Percentiles rank a stretch among this genome's conserved stretches.
phyloP scores from a whole-genome alignment of 2,113 vertebrate genomes.

The Ascaphus truei region DNA sequence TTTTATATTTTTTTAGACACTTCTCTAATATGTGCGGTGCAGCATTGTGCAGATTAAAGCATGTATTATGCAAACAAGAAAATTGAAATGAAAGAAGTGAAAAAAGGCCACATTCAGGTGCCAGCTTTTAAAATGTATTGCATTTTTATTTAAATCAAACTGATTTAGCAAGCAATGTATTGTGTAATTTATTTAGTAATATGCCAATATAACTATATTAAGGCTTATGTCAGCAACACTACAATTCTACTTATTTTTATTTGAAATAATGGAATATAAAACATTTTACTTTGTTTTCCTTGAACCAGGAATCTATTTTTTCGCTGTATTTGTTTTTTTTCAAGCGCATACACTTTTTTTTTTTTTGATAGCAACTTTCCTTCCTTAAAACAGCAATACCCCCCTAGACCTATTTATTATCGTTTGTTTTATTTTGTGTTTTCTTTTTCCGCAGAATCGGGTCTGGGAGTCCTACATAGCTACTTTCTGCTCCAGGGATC shows the following conservation, averaged over 20 bases:
- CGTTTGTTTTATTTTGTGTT: no score
- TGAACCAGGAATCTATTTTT: not conserved
- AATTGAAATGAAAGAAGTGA: constrained; percentile 39
- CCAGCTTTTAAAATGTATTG: constrained; percentile 42
- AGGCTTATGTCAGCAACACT: constrained; percentile 52
- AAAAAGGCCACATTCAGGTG: constrained; percentile 41
- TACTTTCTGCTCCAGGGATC: no score
- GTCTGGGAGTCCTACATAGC: no score
- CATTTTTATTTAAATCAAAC: constrained; percentile 48
- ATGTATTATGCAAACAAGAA: constrained; percentile 40
- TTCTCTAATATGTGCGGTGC: not conserved
- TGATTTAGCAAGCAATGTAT: constrained; percentile 45
- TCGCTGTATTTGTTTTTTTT: constrained; percentile 9
- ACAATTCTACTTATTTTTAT: constrained; percentile 44
- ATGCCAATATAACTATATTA: constrained; percentile 46
- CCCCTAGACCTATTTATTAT: no score
- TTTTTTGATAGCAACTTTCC: no score
- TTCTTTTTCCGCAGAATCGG: no score
- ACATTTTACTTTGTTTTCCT: constrained; percentile 21
- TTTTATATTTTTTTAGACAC: constrained; percentile 17
- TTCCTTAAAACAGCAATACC: no score
- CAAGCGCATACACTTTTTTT: no score
- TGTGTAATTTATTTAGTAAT: constrained; percentile 49
- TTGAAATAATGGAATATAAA: constrained; percentile 50
- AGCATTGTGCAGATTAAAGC: constrained; percentile 1